Conservation (phyloP, 2,113 vertebrate species). For the Mastomys natalensis region DNA sequence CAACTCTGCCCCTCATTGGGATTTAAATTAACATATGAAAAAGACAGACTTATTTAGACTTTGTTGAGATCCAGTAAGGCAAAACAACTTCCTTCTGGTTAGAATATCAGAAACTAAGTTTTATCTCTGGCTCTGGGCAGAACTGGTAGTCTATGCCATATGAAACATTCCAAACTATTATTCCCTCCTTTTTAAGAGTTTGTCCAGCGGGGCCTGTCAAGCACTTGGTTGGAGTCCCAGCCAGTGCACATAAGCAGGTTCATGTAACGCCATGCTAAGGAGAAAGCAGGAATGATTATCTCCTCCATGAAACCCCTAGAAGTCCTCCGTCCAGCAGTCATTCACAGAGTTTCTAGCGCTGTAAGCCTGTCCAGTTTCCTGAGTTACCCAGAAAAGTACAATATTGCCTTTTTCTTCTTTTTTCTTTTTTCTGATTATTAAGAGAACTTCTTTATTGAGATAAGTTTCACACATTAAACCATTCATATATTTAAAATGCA, state of each 20-base stretch:
- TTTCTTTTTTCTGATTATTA: neutral
- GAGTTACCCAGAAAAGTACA: neutral
- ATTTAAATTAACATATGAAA: neutral
- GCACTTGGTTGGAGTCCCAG: neutral
- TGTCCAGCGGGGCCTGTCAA: neutral
- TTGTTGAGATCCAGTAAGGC: neutral
- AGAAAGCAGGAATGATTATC: neutral
- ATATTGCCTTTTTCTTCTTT: no score
- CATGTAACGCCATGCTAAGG: neutral
- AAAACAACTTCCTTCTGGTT: neutral
- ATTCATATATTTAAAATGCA: neutral
- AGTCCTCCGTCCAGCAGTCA: neutral
- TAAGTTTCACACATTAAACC: neutral
- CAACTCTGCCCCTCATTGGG: neutral
- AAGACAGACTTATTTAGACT: neutral
- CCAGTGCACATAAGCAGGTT: neutral
- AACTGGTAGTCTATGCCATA: neutral
- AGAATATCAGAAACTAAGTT: neutral
- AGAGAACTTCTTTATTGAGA: slow-evolving; percentile 20
- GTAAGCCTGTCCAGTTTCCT: neutral
- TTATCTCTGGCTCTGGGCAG: neutral
- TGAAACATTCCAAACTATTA: neutral
- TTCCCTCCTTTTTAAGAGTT: neutral
- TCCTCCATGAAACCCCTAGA: neutral
- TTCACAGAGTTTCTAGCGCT: neutral